phyloP scores from a whole-genome alignment of 2,888 invertebrate genomes.

The Cistogaster globosa region DNA sequence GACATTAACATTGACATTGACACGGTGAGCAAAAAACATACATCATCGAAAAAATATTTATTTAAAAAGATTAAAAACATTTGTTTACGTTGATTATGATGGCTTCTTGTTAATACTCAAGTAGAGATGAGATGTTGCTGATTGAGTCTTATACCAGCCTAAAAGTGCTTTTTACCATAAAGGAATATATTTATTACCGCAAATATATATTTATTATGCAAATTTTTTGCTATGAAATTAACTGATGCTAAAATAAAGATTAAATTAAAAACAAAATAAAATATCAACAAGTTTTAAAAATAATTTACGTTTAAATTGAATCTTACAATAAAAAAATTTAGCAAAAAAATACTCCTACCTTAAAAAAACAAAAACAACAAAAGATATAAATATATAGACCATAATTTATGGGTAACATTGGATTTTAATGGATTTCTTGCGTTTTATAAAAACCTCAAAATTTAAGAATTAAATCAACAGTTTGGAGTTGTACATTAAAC shows the following conservation, averaged over 20 bases:
- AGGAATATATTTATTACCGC: conserved; percentile 64
- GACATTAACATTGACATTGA: conserved; percentile 61
- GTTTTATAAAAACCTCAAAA: conserved; percentile 64
- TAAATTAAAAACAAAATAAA: conserved; percentile 43
- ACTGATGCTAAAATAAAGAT: neutral
- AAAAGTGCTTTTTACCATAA: conserved; percentile 44
- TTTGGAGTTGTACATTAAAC: conserved; percentile 40
- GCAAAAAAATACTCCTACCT: conserved; percentile 59
- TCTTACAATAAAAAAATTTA: neutral
- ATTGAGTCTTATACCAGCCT: conserved; percentile 8
- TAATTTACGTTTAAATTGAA: conserved; percentile 45
- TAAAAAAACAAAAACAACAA: conserved; percentile 30
- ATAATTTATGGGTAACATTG: conserved; percentile 60
- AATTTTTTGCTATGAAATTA: conserved; percentile 44
- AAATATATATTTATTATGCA: conserved; percentile 63
- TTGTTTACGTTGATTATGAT: conserved; percentile 27
- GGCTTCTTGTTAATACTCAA: conserved; percentile 13
- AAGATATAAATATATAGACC: conserved; percentile 34
- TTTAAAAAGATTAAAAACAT: conserved; percentile 16
- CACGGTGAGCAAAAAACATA: conserved; percentile 37
- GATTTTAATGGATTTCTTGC: conserved; percentile 51
- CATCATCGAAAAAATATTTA: conserved; percentile 33
- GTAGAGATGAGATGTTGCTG: conserved; percentile 9
- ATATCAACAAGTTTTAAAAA: conserved; percentile 58
- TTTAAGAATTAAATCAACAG: conserved; percentile 54